A percentile compares a stretch with the other conserved stretches of the same genome.
phyloP scores from a whole-genome alignment of 2,113 vertebrate genomes.

The Thamnaconus septentrionalis region DNA sequence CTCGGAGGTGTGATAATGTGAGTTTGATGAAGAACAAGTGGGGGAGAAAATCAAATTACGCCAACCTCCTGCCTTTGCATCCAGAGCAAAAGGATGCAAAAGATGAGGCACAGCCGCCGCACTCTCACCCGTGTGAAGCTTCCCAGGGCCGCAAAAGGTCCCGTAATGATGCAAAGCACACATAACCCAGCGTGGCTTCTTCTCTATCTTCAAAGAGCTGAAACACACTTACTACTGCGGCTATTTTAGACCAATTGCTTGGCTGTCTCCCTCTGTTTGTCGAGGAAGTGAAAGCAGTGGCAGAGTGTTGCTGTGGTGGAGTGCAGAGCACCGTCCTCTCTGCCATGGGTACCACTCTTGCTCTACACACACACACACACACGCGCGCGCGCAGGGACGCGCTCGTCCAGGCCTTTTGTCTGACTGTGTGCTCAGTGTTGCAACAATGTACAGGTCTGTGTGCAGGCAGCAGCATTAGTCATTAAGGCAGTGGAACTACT shows the following conservation, averaged over 20 bases:
- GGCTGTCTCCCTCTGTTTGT: constrained; percentile 40
- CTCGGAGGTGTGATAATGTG: constrained; percentile 44
- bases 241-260: constrained; percentile 44
- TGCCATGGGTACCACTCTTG: constrained; percentile 22
- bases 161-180: constrained; percentile 31
- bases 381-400: constrained; percentile 3
- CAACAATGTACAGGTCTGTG: constrained; percentile 56
- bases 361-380: constrained; percentile 17
- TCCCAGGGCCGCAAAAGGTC: constrained; percentile 8
- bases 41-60: constrained; percentile 40
- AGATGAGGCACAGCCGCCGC: constrained; percentile 25
- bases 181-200: constrained; percentile 27
- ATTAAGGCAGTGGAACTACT: constrained; percentile 47
- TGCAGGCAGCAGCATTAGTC: constrained; percentile 53
- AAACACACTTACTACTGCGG: constrained; percentile 40
- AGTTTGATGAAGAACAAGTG: constrained; percentile 10
- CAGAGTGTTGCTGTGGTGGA: constrained; percentile 5
- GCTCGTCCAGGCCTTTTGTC: constrained; percentile 19
- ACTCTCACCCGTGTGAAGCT: constrained; percentile 7
- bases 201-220: constrained; percentile 20
- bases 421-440: constrained; percentile 47
- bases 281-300: constrained; percentile 37
- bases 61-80: constrained; percentile 8
- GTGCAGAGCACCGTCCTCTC: neutral
- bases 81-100: constrained; percentile 16